Base-by-base conservation (phyloP, 2,888 invertebrate species). In the Chesias legatella region DNA sequence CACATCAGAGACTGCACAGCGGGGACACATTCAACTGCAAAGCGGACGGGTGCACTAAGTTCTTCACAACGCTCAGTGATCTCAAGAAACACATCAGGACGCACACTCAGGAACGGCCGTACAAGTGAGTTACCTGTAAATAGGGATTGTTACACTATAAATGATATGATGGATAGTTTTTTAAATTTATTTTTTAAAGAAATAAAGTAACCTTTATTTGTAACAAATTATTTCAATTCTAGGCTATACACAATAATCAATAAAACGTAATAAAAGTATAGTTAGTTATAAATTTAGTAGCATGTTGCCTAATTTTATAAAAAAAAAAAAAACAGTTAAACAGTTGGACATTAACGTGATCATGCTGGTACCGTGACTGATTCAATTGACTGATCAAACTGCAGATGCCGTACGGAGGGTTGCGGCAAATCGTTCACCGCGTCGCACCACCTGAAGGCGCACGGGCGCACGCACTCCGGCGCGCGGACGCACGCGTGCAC, bases 1-100 rank as follows among this genome's bases (percentile, higher is more conserved):
- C 97, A 35, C 98, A 98, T 78, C 93, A 97, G 78, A 91, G 98
- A 58, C 86, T 98, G 43, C 98, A 98, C 83, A 97, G 94, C 69
- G 98, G 98, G 6, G 93, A 96, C 74, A 98, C 98, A 5, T 98
- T 98, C 76, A 97, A 98, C 83, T 98, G 98, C 79, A 92, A 92
- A 62, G 91, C 92, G 48, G 89, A 90, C 40, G 94, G 95, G 35
- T 98, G 98, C 69, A 89, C 92, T 48, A 98, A 98, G 75, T 95
- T 93, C 78, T 98, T 98, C 77, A 98, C 98, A 6, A 98, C 98
- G 9, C 89, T 96, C 48, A 97, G 97, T 76, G 98, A 98, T 84
- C 90, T 98, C 59, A 95, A 97, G 83, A 98, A 98, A 90, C 98
- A 98, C 76, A 92, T 93, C 62, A 91, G 97, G 44, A 97, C 96